phyloP scores from a whole-genome alignment of 2,797 vertebrate genomes.

The Halcyon smyrnensis region DNA sequence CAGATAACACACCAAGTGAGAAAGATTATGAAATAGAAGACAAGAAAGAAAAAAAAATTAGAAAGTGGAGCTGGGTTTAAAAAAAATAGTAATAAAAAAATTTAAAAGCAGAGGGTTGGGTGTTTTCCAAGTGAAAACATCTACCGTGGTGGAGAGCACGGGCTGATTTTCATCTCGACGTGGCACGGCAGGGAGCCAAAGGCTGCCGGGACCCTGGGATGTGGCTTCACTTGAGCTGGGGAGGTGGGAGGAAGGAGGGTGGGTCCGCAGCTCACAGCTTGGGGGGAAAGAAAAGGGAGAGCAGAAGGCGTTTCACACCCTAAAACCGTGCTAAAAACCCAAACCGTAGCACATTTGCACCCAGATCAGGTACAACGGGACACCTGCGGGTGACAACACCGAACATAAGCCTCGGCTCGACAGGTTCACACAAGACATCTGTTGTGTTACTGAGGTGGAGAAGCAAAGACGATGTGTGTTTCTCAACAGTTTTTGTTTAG shows the following conservation, averaged over 20 bases:
- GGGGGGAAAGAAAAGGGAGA: neutral
- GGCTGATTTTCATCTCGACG: neutral
- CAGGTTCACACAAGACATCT: neutral
- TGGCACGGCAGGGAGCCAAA: neutral
- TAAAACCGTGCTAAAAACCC: neutral
- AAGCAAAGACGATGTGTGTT: neutral
- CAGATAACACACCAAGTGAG: neutral
- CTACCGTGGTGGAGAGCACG: accelerated
- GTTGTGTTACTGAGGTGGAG: neutral
- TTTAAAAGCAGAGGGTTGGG: neutral
- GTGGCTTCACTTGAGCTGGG: accelerated
- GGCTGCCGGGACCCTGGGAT: accelerated
- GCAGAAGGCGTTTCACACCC: neutral
- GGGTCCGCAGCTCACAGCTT: accelerated
- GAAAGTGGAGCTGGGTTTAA: neutral
- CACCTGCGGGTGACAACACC: neutral
- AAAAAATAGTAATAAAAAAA: neutral
- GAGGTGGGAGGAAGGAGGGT: neutral
- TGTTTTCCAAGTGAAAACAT: neutral
- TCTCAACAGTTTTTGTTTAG: neutral
- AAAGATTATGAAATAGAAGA: neutral
- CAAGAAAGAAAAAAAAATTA: too few relatives aligned
- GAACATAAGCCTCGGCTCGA: neutral
- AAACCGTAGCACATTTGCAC: accelerated
- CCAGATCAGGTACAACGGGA: accelerated